Evolutionary conservation across 2,113 vertebrate genomes (phyloP), one percentile per base, ranked within the genome.

Genomic region (Myrmophylax atrothorax): DNA sequence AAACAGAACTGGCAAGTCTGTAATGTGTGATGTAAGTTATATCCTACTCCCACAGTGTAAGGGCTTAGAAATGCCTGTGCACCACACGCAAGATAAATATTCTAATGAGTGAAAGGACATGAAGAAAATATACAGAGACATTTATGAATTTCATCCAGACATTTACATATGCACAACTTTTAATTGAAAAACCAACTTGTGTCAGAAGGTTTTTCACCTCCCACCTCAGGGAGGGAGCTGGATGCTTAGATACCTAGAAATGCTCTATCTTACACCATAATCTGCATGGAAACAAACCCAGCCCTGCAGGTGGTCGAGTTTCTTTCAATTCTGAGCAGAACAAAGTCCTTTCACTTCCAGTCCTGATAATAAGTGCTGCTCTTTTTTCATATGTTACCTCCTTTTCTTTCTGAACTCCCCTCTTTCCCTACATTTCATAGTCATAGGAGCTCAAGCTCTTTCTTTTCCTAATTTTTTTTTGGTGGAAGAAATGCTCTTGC

Each of bases 21-120:
- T 1, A 16, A 33, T 3, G 20, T 60, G 16, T 12, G 62, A 35
- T 29, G 35, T 29, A 29, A 37, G 14, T 42, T 50, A 18, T 26
- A 25, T 53, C 17, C 24, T 62, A 24, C 17, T 16, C 3, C 5
- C 20, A 14, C 23, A 19, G 25, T 14, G 14, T 1, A 19, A 18
- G 18, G 52, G n/a, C 49, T 68, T 40, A 23, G 78, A 84, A 84
- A 44, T 28, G 17, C 22, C 6, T 77, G n/a, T 37, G 24, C 15
- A 10, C 59, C 4, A 3, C 25, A 9, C 9, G 33, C 1, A 6
- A 29, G 33, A 3, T 7, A 40, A 67, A 44, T 1, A 4, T 28
- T 37, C 14, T 52, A 56, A 25, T 18, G 33, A 26, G 10, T 18
- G 35, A 67, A 60, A 24, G 13, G 13, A 2, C 26, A 35, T 20